A percentile compares a stretch with the other conserved stretches of the same genome.
These are phyloP conservation scores for Allacma fusca DNA, from an alignment of 2,888 invertebrate genomes.

Conservation along the genomic window DNA sequence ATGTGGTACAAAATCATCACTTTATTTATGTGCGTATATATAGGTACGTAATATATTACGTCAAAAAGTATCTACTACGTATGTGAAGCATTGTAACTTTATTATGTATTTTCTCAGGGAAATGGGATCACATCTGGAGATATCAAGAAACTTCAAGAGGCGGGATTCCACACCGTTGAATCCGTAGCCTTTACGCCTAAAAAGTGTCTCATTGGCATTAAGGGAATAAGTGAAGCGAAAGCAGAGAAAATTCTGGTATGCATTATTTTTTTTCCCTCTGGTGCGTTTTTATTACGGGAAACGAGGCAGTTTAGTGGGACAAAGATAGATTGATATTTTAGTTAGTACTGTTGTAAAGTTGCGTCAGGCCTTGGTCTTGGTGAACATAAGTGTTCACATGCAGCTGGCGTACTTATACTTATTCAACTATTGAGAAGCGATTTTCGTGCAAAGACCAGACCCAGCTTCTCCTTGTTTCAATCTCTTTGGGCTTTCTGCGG, in stretches of 20 bases:
- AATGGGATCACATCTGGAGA: conserved; percentile 90
- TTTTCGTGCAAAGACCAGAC: too few species aligned
- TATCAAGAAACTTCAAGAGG: conserved; percentile 90
- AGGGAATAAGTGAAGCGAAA: conserved; percentile 97
- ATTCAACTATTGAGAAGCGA: too few species aligned
- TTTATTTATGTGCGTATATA: too few species aligned
- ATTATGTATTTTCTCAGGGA: conserved; percentile 69
- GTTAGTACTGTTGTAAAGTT: background rate
- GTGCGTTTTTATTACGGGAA: background rate
- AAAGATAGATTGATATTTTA: conserved; percentile 14
- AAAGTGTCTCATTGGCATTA: conserved; percentile 84
- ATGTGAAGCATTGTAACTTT: background rate
- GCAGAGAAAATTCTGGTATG: conserved; percentile 86
- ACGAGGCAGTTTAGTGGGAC: background rate
- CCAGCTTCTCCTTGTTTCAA: too few species aligned
- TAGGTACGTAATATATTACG: too few species aligned
- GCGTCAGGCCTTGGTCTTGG: background rate
- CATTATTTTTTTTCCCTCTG: conserved; percentile 18
- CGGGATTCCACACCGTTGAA: conserved; percentile 94
- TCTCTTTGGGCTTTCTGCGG: too few species aligned
- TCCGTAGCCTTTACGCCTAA: conserved; percentile 94
- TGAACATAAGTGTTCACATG: too few species aligned
- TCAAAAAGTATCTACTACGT: too few species aligned
- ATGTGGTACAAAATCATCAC: too few species aligned
- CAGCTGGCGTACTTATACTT: too few species aligned